Conservation (phyloP, 2,797 vertebrate genomes). For the Semaprochilodus insignis region DNA sequence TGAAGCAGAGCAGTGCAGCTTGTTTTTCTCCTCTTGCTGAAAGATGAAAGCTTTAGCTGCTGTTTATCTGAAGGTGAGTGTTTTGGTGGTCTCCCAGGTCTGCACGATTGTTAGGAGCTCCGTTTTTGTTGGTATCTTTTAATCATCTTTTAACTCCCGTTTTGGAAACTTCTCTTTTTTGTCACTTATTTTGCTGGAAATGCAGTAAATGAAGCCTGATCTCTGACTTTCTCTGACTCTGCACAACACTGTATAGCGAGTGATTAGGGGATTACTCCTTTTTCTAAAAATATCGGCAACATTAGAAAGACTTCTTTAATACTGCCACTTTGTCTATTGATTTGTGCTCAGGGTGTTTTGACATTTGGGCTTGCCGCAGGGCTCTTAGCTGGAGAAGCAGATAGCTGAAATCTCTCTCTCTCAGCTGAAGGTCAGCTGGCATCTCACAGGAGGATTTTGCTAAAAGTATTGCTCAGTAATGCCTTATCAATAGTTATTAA, state of each 20-base stretch:
- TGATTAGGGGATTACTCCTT: conserved; percentile 12
- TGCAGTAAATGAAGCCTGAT: no score
- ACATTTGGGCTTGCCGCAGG: conserved; percentile 45
- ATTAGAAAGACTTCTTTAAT: conserved; percentile 3
- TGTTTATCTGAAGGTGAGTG: no score
- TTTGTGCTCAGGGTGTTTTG: conserved; percentile 51
- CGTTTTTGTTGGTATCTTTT: no score
- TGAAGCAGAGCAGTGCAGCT: no score
- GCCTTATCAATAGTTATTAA: conserved; percentile 47
- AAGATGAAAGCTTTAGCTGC: no score
- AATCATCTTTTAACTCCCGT: no score
- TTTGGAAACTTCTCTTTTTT: no score
- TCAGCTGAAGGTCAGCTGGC: conserved; percentile 43
- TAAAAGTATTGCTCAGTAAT: conserved; percentile 26
- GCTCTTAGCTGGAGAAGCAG: conserved; percentile 26
- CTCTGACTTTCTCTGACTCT: no score
- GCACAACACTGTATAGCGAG: neutral
- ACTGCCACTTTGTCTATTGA: conserved; percentile 40
- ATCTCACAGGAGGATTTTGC: conserved; percentile 39
- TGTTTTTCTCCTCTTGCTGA: no score
- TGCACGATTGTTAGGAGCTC: no score
- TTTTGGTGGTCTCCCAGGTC: no score
- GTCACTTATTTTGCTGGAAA: no score
- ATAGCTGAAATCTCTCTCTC: conserved; percentile 39
- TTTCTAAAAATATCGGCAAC: conserved; percentile 5